These are phyloP conservation scores for Anser brachyrhynchus DNA, from an alignment of 2,113 vertebrate species.

Conservation along the genomic window DNA sequence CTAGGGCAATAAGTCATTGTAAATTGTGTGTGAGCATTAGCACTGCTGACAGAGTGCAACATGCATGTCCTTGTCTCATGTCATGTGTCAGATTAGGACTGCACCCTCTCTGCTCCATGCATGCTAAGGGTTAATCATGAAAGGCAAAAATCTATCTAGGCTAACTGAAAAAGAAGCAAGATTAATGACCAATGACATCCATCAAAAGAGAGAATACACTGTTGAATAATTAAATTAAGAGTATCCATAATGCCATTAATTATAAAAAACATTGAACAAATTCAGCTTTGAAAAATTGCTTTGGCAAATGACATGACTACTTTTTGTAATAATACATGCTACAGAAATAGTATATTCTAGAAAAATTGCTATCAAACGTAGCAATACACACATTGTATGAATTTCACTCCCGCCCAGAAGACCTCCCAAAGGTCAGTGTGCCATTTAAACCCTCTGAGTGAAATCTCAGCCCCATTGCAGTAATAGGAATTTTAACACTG, in stretches of 20 bases:
- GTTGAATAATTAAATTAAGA: conserved; percentile 42
- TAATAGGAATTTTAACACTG: conserved; percentile 7
- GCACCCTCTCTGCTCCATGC: background rate
- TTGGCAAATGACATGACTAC: background rate
- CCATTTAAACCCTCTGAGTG: background rate
- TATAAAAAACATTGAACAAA: conserved; percentile 9
- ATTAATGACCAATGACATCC: conserved; percentile 34
- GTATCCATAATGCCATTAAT: background rate
- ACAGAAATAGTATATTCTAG: background rate
- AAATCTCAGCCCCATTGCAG: background rate
- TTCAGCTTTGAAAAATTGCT: conserved; percentile 15
- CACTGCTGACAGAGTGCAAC: background rate
- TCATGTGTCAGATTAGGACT: background rate
- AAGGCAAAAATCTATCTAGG: background rate
- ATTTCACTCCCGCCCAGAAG: background rate
- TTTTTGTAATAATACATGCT: background rate
- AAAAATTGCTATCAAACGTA: background rate
- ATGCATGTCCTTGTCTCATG: background rate
- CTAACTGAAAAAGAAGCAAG: conserved; percentile 15
- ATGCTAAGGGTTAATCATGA: background rate
- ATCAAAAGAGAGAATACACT: conserved; percentile 32
- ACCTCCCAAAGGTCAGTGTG: background rate
- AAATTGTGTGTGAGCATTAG: background rate
- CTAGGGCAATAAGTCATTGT: background rate
- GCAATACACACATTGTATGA: background rate